Percentiles rank a stretch among this genome's conserved stretches.
phyloP scores from a whole-genome alignment of 2,888 invertebrate species.

The Acleris emargana region DNA sequence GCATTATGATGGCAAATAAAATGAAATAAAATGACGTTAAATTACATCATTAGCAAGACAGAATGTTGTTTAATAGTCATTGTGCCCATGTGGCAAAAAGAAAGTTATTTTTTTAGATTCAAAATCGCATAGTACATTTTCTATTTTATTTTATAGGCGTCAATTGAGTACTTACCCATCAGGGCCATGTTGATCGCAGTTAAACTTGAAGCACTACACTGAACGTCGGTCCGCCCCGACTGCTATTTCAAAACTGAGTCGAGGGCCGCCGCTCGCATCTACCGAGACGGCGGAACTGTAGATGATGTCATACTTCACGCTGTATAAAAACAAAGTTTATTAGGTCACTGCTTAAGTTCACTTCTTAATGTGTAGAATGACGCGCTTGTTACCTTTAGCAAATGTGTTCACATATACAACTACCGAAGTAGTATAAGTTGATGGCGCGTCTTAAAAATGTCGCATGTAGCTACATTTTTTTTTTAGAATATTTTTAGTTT shows the following conservation, averaged over 20 bases:
- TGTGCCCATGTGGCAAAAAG: not conserved
- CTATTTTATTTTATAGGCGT: not conserved
- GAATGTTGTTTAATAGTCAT: not conserved
- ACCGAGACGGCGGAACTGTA: slow-evolving; percentile 25
- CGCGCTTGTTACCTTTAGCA: slow-evolving; percentile 34
- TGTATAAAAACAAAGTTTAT: slow-evolving; percentile 48
- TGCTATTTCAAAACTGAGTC: slow-evolving; percentile 62
- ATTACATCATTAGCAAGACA: not conserved
- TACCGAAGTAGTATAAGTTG: slow-evolving; percentile 9
- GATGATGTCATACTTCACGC: slow-evolving; percentile 53
- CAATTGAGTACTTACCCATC: slow-evolving; percentile 64
- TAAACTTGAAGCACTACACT: slow-evolving; percentile 46
- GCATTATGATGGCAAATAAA: slow-evolving; percentile 10
- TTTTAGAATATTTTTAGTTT: not conserved
- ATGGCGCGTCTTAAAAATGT: slow-evolving; percentile 4
- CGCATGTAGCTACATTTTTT: not conserved
- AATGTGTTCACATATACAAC: slow-evolving; percentile 6
- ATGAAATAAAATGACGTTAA: not conserved
- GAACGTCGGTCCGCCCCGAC: slow-evolving; percentile 54
- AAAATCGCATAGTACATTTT: not conserved
- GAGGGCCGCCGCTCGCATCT: slow-evolving; percentile 35
- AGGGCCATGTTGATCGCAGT: slow-evolving; percentile 63
- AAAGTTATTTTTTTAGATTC: not conserved
- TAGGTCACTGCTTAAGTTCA: slow-evolving; percentile 37
- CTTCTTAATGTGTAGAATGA: slow-evolving; percentile 9